Base-by-base conservation (phyloP, 2,113 vertebrate species). In the Mixornis gularis region DNA sequence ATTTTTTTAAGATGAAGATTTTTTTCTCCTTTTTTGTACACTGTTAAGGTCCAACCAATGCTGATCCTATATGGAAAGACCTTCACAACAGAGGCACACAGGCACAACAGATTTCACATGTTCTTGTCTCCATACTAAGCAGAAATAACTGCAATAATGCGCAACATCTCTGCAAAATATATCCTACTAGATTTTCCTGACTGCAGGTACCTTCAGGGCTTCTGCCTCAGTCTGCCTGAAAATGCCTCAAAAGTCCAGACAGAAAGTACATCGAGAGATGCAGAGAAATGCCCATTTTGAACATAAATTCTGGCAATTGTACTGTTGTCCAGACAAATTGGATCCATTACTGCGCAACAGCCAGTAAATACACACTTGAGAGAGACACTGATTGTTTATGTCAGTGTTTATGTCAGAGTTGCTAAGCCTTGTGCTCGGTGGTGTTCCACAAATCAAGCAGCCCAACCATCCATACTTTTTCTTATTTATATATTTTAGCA, bases 341-440 rank as follows among this genome's bases (percentile, higher is more conserved):
- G n/a, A 66, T 60, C 55, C 10, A 16, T 80, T 59, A 38, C 19
- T 34, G 29, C 46, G n/a, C n/a, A 73, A 40, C 0, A 3, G n/a
- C 5, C 69, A 73, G 25, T 21, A 74, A 40, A 60, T 53, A 21
- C 38, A 53, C 13, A 46, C n/a, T 26, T 30, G 40, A 66, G 52
- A 80, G 76, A 44, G 19, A 59, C 13, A 66, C 0, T 29, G 44
- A 44, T 52, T n/a, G 14, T 43, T 56, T 52, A 27, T 9, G 40
- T 46, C 66, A 64, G 60, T n/a, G 14, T 43, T 56, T 52, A 27
- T 9, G 40, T 46, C 66, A 64, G 60, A 46, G 27, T 20, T 66
- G n/a, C 53, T n/a, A 65, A 44, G 68, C 32, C 44, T 38, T 0
- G 0, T 48, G 30, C 30, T 79, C 0, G 0, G 34, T 64, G 41